These are phyloP conservation scores for Kradibia gibbosae DNA, from an alignment of 1,140 invertebrate genomes.

Conservation along the genomic window DNA sequence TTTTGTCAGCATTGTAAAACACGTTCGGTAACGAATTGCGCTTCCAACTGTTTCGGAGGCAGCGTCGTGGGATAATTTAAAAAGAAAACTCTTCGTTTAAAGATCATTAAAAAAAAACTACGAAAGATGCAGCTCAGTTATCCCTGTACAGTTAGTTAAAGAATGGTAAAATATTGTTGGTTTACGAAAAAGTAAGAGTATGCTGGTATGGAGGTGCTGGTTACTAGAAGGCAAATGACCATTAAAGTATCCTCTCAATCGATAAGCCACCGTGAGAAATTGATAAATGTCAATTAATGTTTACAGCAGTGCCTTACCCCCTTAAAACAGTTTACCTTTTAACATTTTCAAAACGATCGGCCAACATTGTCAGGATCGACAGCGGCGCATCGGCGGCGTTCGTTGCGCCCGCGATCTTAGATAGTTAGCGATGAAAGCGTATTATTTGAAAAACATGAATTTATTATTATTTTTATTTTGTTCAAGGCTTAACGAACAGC, in stretches of 20 bases:
- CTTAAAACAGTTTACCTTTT: conserved; percentile 4
- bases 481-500: neutral
- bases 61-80: no score
- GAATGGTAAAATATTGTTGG: neutral
- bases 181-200: neutral
- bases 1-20: no score
- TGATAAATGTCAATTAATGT: neutral
- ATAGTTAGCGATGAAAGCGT: neutral
- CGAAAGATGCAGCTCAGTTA: no score
- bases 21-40: no score
- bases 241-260: neutral
- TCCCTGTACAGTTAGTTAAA: no score
- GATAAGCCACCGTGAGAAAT: neutral
- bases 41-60: no score
- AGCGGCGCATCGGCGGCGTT: conserved; percentile 42
- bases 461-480: conserved; percentile 15
- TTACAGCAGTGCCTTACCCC: conserved; percentile 11
- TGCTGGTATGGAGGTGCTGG: neutral
- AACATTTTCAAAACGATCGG: neutral
- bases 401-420: conserved; percentile 4
- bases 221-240: neutral
- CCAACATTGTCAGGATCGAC: neutral
- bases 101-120: no score
- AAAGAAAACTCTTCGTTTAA: no score
- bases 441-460: neutral